phyloP scores from a whole-genome alignment of 2,113 vertebrate species.

The Forbesichthys papilliferus region DNA sequence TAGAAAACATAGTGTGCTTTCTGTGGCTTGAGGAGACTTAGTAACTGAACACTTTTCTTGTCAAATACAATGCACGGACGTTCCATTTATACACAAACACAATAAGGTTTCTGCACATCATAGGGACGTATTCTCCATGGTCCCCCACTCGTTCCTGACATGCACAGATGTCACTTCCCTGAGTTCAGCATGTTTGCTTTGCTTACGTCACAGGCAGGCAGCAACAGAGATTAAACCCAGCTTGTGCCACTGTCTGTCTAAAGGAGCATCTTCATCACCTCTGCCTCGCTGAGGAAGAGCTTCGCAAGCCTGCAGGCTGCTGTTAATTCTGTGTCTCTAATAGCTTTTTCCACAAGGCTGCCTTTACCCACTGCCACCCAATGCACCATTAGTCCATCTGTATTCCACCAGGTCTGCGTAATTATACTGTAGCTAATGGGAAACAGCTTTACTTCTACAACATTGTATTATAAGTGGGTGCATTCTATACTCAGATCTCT shows the following conservation, averaged over 20 bases:
- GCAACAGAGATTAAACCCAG: conserved; percentile 7
- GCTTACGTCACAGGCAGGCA: neutral
- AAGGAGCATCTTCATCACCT: conserved; percentile 22
- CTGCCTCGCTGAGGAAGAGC: conserved; percentile 40
- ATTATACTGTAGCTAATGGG: conserved; percentile 39
- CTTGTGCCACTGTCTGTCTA: conserved; percentile 14
- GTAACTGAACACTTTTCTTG: too few species aligned
- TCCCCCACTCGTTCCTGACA: too few species aligned
- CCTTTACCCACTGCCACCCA: conserved; percentile 38
- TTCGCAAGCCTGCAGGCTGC: conserved; percentile 24
- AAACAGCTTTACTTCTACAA: conserved; percentile 8
- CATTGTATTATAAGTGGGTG: neutral
- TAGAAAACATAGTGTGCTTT: too few species aligned
- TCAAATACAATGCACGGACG: too few species aligned
- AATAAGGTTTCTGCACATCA: too few species aligned
- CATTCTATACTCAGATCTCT: neutral
- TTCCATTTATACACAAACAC: too few species aligned
- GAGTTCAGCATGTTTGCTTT: neutral
- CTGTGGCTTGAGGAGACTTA: too few species aligned
- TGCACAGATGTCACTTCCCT: too few species aligned
- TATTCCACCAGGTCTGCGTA: conserved; percentile 20
- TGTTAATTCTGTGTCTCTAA: conserved; percentile 57
- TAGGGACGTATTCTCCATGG: too few species aligned
- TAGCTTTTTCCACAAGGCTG: conserved; percentile 65
- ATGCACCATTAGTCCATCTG: conserved; percentile 43